Conservation (phyloP, 2,888 invertebrate species). For the Sphaerophoria taeniata region DNA sequence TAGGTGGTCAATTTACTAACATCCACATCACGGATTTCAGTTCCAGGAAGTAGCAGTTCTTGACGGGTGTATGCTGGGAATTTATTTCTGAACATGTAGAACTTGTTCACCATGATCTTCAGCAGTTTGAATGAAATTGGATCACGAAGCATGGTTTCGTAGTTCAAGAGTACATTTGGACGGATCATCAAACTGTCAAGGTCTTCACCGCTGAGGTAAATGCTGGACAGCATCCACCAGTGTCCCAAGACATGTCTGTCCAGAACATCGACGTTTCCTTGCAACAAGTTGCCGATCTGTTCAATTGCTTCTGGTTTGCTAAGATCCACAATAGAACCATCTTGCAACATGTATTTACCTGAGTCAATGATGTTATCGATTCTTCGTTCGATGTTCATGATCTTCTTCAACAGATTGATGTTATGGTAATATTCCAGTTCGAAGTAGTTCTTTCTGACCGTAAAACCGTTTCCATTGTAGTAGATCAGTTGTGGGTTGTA, state of each 20-base stretch:
- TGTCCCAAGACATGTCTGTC: conserved; percentile 78
- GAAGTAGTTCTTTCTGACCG: conserved; percentile 85
- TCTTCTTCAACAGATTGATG: conserved; percentile 78
- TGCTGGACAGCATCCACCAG: conserved; percentile 78
- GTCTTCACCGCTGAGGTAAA: conserved; percentile 77
- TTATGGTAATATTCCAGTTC: conserved; percentile 83
- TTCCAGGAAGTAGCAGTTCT: conserved; percentile 86
- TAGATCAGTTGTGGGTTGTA: conserved; percentile 86
- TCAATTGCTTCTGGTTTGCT: conserved; percentile 83
- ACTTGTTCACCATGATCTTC: conserved; percentile 85
- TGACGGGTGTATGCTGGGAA: conserved; percentile 86
- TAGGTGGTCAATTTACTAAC: conserved; percentile 88
- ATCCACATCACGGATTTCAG: conserved; percentile 85
- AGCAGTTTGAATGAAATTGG: conserved; percentile 89
- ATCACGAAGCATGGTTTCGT: conserved; percentile 88
- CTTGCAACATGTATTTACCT: conserved; percentile 81
- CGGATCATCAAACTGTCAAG: conserved; percentile 78
- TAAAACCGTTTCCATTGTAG: conserved; percentile 87
- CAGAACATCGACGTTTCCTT: conserved; percentile 83
- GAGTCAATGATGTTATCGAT: conserved; percentile 83
- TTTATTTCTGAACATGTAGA: conserved; percentile 85
- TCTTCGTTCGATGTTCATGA: conserved; percentile 81
- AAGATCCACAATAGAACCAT: conserved; percentile 78
- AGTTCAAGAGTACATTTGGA: conserved; percentile 87
- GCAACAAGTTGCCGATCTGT: conserved; percentile 84